Conservation (phyloP, 1,140 invertebrate species). For the Idris sp. region DNA sequence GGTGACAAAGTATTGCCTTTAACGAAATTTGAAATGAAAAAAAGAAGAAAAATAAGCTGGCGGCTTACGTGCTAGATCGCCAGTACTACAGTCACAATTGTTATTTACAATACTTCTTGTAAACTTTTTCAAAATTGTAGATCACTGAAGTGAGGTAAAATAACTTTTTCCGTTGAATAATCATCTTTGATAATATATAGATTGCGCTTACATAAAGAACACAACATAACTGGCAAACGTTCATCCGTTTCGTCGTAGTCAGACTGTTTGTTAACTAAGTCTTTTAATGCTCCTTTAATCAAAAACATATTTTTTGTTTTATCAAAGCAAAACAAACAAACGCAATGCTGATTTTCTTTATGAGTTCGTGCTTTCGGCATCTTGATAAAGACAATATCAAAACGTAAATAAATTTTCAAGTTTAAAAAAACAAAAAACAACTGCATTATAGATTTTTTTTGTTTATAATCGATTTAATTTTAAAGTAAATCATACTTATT, state of each 20-base stretch:
- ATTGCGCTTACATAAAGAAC: neutral
- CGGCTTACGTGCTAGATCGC: too few relatives aligned
- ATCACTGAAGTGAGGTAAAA: too few relatives aligned
- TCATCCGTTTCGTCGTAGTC: neutral
- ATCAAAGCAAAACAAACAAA: neutral
- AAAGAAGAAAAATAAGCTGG: too few relatives aligned
- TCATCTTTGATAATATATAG: neutral
- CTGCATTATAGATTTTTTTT: too few relatives aligned
- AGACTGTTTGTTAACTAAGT: neutral
- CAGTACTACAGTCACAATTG: too few relatives aligned
- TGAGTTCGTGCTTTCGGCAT: conserved; percentile 4
- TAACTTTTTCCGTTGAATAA: neutral
- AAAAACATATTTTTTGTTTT: neutral
- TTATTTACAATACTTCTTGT: too few relatives aligned
- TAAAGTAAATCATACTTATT: too few relatives aligned
- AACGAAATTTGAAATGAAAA: too few relatives aligned
- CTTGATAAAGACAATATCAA: neutral
- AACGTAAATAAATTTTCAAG: neutral
- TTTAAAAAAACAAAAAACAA: too few relatives aligned
- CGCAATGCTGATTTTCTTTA: neutral
- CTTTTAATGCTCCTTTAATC: neutral
- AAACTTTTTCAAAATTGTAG: too few relatives aligned
- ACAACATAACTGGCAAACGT: neutral
- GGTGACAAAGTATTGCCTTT: too few relatives aligned
- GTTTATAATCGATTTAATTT: too few relatives aligned